Conservation (phyloP, 2,797 vertebrate genomes). For the Liasis olivaceus region DNA sequence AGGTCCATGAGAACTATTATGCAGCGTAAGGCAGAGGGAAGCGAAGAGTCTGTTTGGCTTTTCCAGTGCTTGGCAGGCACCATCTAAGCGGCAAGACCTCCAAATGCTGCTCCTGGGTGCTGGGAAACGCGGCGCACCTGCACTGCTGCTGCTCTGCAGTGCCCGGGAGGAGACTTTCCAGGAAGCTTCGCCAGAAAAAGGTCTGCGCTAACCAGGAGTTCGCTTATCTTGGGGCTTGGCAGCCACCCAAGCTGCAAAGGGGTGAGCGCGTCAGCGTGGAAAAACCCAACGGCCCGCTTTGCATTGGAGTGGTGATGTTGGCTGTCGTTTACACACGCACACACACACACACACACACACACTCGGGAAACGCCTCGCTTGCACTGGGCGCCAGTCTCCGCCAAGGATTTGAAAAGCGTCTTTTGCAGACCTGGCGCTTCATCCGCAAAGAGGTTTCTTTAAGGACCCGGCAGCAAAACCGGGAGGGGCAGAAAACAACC, state of each 20-base stretch:
- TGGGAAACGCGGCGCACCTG: background rate
- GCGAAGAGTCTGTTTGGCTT: background rate
- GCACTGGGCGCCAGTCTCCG: background rate
- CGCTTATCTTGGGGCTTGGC: background rate
- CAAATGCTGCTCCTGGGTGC: too few species aligned
- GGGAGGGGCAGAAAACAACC: too few species aligned
- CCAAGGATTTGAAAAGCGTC: background rate
- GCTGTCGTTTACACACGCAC: background rate
- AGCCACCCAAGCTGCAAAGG: background rate
- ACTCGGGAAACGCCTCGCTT: background rate
- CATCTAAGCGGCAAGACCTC: background rate
- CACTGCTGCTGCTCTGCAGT: background rate
- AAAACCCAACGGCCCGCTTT: background rate
- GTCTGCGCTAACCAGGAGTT: too few species aligned
- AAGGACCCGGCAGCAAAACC: background rate
- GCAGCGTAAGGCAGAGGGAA: too few species aligned
- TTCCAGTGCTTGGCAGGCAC: background rate
- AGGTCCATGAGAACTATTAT: too few species aligned
- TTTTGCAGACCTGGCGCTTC: background rate
- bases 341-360: background rate
- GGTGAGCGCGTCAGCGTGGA: background rate
- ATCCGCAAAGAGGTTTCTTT: background rate
- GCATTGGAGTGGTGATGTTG: too few species aligned
- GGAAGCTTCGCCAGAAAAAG: background rate
- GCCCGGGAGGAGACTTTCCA: too few species aligned